Percentiles rank a stretch among this genome's conserved stretches.
Evolutionary conservation across 2,888 invertebrate species (phyloP).

Genomic region (Aphelenchoides bicaudatus): DNA sequence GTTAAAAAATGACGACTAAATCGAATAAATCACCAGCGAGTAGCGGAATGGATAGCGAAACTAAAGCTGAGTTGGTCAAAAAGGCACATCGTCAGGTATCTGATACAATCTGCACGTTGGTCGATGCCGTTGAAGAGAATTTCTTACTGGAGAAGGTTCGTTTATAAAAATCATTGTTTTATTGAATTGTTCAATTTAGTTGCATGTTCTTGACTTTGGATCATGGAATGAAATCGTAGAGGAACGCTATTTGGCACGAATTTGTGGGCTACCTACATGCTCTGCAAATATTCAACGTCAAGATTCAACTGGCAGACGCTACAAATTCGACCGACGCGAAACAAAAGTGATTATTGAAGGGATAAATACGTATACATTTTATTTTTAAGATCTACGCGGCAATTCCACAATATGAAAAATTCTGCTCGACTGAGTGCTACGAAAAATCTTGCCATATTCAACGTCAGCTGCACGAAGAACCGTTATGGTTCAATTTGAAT

Average conservation of each 20-base stretch:
- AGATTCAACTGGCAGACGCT: conserved; percentile 30
- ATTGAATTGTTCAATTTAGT: conserved; percentile 20
- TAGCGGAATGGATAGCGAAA: no score
- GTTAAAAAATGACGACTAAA: no score
- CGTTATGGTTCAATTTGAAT: conserved; percentile 24
- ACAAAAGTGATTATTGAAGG: conserved; percentile 33
- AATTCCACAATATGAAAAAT: conserved; percentile 22
- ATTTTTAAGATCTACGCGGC: conserved; percentile 23
- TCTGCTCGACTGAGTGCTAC: conserved; percentile 22
- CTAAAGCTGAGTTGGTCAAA: conserved; percentile 15
- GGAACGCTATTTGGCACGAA: conserved; percentile 31
- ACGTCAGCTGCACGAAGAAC: conserved; percentile 25
- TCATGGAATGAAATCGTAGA: conserved; percentile 35
- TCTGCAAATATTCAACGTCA: conserved; percentile 20
- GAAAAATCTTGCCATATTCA: conserved; percentile 20
- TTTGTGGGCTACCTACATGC: conserved; percentile 35
- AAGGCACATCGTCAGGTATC: conserved; percentile 27
- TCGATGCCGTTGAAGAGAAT: conserved; percentile 30
- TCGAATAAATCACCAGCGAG: no score
- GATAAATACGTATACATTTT: conserved; percentile 9
- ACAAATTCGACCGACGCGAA: conserved; percentile 39
- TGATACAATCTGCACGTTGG: conserved; percentile 27
- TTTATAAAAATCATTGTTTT: not conserved
- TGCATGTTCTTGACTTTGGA: conserved; percentile 25
- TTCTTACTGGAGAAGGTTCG: conserved; percentile 27